These are phyloP conservation scores for Rhabdomys dilectus DNA, from an alignment of 2,113 vertebrate genomes.

Conservation along the genomic window DNA sequence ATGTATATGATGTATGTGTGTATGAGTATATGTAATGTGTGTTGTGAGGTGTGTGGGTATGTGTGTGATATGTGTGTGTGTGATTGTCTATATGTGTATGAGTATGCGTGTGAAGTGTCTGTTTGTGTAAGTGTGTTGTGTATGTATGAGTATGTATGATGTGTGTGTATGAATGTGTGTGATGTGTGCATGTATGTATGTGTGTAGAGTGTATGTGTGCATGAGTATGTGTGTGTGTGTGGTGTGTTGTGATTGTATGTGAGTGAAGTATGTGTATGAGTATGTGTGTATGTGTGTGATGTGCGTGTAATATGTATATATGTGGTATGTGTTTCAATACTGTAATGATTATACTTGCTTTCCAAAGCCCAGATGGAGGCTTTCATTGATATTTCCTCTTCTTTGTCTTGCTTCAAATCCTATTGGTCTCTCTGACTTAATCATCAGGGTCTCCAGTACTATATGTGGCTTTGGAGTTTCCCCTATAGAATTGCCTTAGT, in stretches of 20 bases:
- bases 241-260: too few relatives aligned
- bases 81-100: neutral
- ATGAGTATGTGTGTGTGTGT: neutral
- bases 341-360: constrained; percentile 13
- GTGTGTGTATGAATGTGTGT: neutral
- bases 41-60: neutral
- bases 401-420: constrained; percentile 23
- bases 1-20: too few relatives aligned
- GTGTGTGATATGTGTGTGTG: neutral
- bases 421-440: constrained; percentile 50
- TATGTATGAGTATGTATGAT: too few relatives aligned
- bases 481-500: constrained; percentile 56
- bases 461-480: constrained; percentile 66
- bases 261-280: neutral
- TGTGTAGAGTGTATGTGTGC: neutral
- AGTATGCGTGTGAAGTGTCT: neutral
- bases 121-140: too few relatives aligned
- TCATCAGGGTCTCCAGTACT: constrained; percentile 43
- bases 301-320: neutral
- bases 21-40: too few relatives aligned
- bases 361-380: neutral
- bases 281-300: neutral
- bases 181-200: too few relatives aligned
- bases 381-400: neutral
- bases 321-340: neutral